Percentiles rank a stretch among this genome's conserved stretches.
Conservation (phyloP, 1,140 invertebrate species). For the Homarus americanus region DNA sequence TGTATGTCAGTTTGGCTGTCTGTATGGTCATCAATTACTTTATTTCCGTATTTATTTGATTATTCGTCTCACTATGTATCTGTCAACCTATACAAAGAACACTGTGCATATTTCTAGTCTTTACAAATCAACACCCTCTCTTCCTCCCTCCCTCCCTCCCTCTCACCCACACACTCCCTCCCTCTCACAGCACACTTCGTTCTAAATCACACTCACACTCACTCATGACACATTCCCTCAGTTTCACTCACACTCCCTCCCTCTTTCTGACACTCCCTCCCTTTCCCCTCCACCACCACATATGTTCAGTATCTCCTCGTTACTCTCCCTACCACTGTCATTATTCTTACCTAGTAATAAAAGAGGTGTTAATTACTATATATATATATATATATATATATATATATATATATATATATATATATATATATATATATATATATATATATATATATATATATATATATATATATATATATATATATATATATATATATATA, state of each 20-base stretch:
- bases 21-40: no score
- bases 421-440: conserved; percentile 31
- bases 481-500: conserved; percentile 42
- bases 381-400: conserved; percentile 1
- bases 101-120: no score
- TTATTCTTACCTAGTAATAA: no score
- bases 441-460: conserved; percentile 34
- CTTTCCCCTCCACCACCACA: neutral
- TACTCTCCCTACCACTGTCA: no score
- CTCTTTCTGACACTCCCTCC: conserved; percentile 1
- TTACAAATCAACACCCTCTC: neutral
- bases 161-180: neutral
- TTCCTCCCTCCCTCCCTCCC: neutral
- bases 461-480: conserved; percentile 39
- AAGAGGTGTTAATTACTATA: no score
- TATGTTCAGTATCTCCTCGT: no score
- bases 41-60: no score
- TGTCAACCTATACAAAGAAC: no score
- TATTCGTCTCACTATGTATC: no score
- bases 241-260: conserved; percentile 11
- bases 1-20: no score
- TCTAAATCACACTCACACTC: no score
- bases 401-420: conserved; percentile 27
- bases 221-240: neutral
- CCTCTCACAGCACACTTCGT: no score